Conservation (phyloP, 1,140 invertebrate genomes). For the Yoshiicerus persimilis region DNA sequence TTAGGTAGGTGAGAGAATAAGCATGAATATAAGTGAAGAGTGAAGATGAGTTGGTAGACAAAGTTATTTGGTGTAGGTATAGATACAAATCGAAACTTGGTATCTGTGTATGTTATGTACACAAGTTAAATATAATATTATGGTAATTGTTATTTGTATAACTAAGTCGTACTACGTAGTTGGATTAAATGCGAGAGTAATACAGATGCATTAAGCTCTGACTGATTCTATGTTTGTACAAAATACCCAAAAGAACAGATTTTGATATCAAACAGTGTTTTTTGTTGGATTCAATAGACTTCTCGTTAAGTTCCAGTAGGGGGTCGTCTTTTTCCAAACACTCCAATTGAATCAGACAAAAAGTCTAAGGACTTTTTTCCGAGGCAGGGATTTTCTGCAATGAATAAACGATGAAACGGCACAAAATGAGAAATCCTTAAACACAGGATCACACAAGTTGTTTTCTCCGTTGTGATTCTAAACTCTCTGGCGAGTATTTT, state of each 20-base stretch:
- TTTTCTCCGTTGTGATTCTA: conserved; percentile 18
- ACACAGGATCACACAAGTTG: conserved; percentile 42
- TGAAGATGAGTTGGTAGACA: no score
- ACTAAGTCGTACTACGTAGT: not conserved
- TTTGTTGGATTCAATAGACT: conserved; percentile 44
- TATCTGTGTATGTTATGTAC: not conserved
- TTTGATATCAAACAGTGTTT: conserved; percentile 39
- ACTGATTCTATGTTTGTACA: conserved; percentile 50
- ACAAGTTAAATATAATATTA: not conserved
- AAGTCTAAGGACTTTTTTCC: conserved; percentile 36
- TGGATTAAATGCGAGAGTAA: not conserved
- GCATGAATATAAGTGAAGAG: no score
- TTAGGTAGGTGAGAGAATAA: no score
- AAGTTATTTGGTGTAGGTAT: no score
- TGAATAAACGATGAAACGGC: conserved; percentile 47
- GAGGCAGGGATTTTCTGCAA: conserved; percentile 41
- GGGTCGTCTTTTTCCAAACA: conserved; percentile 34
- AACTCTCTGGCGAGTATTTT: not conserved
- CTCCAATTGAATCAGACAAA: conserved; percentile 39
- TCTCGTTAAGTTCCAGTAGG: conserved; percentile 44
- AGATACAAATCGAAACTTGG: not conserved
- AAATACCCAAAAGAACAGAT: conserved; percentile 34
- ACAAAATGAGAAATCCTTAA: conserved; percentile 38
- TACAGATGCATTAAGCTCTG: not conserved
- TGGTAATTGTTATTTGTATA: not conserved